Conservation (phyloP, 2,888 invertebrate species). For the Archips crataeganus region DNA sequence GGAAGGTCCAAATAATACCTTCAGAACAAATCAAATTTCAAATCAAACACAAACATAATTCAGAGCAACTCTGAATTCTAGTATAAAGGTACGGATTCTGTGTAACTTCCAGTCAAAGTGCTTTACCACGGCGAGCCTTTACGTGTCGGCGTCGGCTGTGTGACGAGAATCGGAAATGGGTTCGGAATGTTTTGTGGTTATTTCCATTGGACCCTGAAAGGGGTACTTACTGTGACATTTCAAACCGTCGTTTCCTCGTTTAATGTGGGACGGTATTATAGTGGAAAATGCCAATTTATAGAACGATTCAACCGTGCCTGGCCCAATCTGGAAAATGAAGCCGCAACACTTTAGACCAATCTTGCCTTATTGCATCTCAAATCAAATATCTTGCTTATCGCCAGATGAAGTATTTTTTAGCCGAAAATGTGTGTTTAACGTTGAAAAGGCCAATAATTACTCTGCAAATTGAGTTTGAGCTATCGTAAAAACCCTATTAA, state of each 20-base stretch:
- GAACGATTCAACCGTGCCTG: slow-evolving; percentile 15
- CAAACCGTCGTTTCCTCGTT: slow-evolving; percentile 69
- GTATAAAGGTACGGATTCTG: slow-evolving; percentile 38
- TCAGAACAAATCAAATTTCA: slow-evolving; percentile 3
- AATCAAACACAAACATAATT: slow-evolving; percentile 33
- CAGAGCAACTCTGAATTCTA: slow-evolving; percentile 24
- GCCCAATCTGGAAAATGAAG: slow-evolving; percentile 11
- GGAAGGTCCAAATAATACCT: background rate
- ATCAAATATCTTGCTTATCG: background rate
- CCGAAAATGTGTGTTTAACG: background rate
- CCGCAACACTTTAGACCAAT: background rate
- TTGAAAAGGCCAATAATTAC: slow-evolving; percentile 15
- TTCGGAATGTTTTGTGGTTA: slow-evolving; percentile 80
- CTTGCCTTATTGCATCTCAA: background rate
- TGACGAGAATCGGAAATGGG: slow-evolving; percentile 80
- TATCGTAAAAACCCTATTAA: slow-evolving; percentile 25
- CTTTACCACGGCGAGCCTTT: slow-evolving; percentile 62
- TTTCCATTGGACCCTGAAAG: slow-evolving; percentile 78
- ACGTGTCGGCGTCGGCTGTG: slow-evolving; percentile 72
- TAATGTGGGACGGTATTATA: slow-evolving; percentile 46
- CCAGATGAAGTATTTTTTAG: no score
- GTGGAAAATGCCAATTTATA: slow-evolving; percentile 41
- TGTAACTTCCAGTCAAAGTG: slow-evolving; percentile 41
- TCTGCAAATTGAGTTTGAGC: slow-evolving; percentile 6
- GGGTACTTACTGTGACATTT: slow-evolving; percentile 73